Base-by-base conservation (phyloP, 2,888 invertebrate genomes). In the Hypolimnas misippus region DNA sequence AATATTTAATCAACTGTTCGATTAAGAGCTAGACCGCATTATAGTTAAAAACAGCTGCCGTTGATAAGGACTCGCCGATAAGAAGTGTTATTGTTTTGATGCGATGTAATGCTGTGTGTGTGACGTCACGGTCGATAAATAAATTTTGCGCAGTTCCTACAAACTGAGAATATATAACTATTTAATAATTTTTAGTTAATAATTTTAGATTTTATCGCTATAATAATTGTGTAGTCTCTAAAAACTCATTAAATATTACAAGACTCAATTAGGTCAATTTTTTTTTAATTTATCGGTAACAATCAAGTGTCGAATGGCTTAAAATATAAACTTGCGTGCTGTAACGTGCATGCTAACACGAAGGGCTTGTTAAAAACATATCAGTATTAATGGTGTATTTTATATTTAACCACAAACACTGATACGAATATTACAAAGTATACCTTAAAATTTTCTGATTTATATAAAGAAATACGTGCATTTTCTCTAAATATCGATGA, bases 11-110 rank as follows among this genome's bases (percentile, higher is more conserved):
- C 51, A 50, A 14, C n/a, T 16, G 14, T 50, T 44, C 29, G 57
- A 57, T 65, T 50, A 53, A 38, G 35, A 55, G 60, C 29, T 19
- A 56, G 59, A 51, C 44, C 51, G 19, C 53, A 33, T 53, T 53
- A 53, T 33, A 33, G 53, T 54, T 53, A 53, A 49, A 53, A 53
- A 62, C 52, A 58, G 49, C 54, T 62, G 50, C 38, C 50, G 49
- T 53, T 52, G 66, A 68, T 68, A 68, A 61, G 52, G 29, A 10
- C 42, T 19, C 44, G 5, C 38, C 35, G 67, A 68, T 68, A 68
- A 68, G 31, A 31, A 25, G 31, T 73, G 71, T 74, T 74, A 73
- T 74, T 74, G 71, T 75, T 74, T 67, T 73, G 70, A 65, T 70
- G 68, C 62, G 33, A 46, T 44, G 44, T 46, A 46, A n/a, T 46